Conservation (phyloP, 2,113 vertebrate genomes). For the Oreotrochilus melanogaster region DNA sequence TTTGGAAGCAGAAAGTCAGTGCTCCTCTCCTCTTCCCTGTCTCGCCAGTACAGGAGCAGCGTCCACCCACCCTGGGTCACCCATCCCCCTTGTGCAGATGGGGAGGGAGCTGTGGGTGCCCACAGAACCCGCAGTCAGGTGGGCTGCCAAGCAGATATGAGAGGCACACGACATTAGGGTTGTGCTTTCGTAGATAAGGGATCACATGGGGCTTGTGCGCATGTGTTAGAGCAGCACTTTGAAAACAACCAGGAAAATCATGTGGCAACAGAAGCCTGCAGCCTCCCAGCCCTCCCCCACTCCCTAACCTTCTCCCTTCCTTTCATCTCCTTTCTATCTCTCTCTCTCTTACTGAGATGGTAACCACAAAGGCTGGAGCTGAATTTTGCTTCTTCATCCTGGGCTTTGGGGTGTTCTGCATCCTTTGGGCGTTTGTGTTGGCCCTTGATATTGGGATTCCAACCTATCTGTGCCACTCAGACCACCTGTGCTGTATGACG, state of each 20-base stretch:
- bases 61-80: background rate
- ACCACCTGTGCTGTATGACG: background rate
- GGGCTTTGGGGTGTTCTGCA: background rate
- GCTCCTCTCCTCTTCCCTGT: background rate
- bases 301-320: background rate
- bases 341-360: background rate
- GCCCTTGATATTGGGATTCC: background rate
- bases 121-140: background rate
- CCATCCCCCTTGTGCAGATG: background rate
- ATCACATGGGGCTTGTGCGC: constrained; percentile 72
- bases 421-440: background rate
- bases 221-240: constrained; percentile 4
- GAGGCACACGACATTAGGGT: background rate
- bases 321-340: background rate
- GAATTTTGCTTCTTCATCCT: background rate
- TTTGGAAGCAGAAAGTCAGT: background rate
- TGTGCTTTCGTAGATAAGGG: constrained; percentile 63
- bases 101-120: background rate
- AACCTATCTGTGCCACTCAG: background rate
- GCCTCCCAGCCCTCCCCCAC: background rate
- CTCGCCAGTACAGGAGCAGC: background rate
- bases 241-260: constrained; percentile 75
- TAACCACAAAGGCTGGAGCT: background rate
- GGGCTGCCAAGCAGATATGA: constrained; percentile 10
- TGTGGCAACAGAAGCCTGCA: constrained; percentile 65